Evolutionary conservation across 2,888 invertebrate genomes (phyloP), one percentile per base, ranked within the genome.

Genomic region (Tiliacea aurago): DNA sequence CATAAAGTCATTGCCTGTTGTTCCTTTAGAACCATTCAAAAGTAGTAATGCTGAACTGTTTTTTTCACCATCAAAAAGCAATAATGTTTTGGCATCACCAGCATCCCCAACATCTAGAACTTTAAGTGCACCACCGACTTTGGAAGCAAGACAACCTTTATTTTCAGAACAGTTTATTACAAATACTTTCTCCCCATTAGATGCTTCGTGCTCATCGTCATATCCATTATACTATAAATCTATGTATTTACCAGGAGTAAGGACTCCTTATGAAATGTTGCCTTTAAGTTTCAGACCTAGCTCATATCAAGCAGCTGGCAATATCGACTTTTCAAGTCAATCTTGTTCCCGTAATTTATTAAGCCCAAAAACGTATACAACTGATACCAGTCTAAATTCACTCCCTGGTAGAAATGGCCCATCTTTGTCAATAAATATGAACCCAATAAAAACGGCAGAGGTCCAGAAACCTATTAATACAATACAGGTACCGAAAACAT

Each of bases 181-280:
- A 10, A 59, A 49, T 28, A 20, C 5, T n/a, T 18, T 64, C 4
- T 43, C 11, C 0, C 47, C 64, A 18, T 13, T 20, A 7, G 33
- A 15, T 59, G 28, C 59, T 43, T 18, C 37, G 1, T 49, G 6
- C 3, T 47, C 55, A 4, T 23, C 41, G 4, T 71, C 63, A 23
- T 53, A 72, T 70, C 33, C 63, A 23, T 70, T 84, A 5, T 28
- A n/a, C 41, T 81, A 84, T 13, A 53, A 67, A 23, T 70, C 80
- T 28, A 67, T 28, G n/a, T 47, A n/a, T 51, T 66, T 81, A 56
- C 81, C 81, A 23, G n/a, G 45, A 69, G 81, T 81, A 10, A 59
- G 15, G 28, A 74, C 80, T 11, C 75, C 79, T 33, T 53, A 41
- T 13, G 59, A 58, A 6, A n/a, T 33, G 0, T 13, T 9, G 1